phyloP scores from a whole-genome alignment of 2,888 invertebrate species.

The Eueremaeus valkanovi region DNA sequence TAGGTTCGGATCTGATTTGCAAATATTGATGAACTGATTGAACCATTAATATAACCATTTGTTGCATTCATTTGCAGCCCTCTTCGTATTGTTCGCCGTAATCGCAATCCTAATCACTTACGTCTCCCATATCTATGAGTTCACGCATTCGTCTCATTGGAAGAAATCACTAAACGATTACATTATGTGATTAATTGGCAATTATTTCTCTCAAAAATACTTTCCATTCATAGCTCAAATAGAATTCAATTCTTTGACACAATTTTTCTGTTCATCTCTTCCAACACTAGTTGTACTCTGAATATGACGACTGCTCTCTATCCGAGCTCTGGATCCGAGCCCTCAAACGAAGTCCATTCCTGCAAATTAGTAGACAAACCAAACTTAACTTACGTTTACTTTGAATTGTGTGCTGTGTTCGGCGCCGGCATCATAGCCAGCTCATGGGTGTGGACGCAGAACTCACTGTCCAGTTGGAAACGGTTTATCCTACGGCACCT shows the following conservation, averaged over 20 bases:
- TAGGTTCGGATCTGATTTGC: no score
- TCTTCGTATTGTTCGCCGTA: slow-evolving; percentile 71
- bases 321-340: slow-evolving; percentile 11
- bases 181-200: slow-evolving; percentile 79
- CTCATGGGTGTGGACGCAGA: slow-evolving; percentile 88
- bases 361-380: slow-evolving; percentile 70
- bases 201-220: slow-evolving; percentile 13
- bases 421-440: slow-evolving; percentile 82
- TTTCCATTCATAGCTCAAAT: neutral
- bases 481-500: slow-evolving; percentile 60
- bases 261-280: slow-evolving; percentile 18
- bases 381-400: slow-evolving; percentile 72
- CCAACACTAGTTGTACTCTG: slow-evolving; percentile 44
- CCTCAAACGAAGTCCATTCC: slow-evolving; percentile 19
- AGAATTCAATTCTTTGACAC: neutral
- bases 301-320: slow-evolving; percentile 40
- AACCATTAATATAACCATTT: neutral
- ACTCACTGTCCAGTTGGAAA: slow-evolving; percentile 78
- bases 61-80: slow-evolving; percentile 49
- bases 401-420: slow-evolving; percentile 77
- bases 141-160: slow-evolving; percentile 70
- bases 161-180: slow-evolving; percentile 68
- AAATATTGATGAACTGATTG: neutral
- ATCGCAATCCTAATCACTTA: slow-evolving; percentile 74
- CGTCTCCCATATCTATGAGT: slow-evolving; percentile 77